Evolutionary conservation across 2,113 vertebrate genomes (phyloP), one percentile per base, ranked within the genome.

Genomic region (Acinonyx jubatus): DNA sequence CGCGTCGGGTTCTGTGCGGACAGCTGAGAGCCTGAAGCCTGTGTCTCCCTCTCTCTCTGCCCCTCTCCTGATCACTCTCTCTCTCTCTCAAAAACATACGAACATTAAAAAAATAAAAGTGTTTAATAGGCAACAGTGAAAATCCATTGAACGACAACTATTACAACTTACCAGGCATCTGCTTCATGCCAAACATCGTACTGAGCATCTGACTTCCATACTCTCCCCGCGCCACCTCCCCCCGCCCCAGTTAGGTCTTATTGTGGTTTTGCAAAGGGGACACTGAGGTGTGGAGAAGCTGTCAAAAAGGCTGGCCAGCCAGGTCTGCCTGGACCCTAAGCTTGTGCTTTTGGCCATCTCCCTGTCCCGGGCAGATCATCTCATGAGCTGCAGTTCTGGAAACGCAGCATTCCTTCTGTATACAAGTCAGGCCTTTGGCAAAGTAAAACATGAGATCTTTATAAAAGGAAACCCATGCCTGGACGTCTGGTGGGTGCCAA

Each of bases 221-320:
- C 50, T 21, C 50, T 21, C 50, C 5, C 1, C 0, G 14, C 29
- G 7, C 45, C 7, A 45, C 25, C 33, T 31, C 38, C 9, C 6
- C 14, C 57, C 2, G 0, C 57, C 57, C 9, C 0, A 1, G 31
- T 9, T 1, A 29, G 25, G 33, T 0, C 65, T 29, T 6, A 0
- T 18, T 25, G 50, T 25, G 1, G 25, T 69, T 73, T 45, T 73
- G 65, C 63, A 13, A 27, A 80, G 0, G 10, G 48, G 14, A 78
- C 38, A 15, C 4, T 8, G 13, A 81, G 73, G 19, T 21, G 2
- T 21, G 23, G 76, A 48, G n/a, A 66, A 13, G n/a, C 13, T 4
- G 48, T 36, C 48, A 0, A 11, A 0, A 11, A 0, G 50, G 74
- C 3, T 0, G 25, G 45, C 61, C 27, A 29, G 25, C 41, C 27